Evolutionary conservation across 2,113 vertebrate genomes (phyloP), one percentile per base, ranked within the genome.

Genomic region (Scomber scombrus): DNA sequence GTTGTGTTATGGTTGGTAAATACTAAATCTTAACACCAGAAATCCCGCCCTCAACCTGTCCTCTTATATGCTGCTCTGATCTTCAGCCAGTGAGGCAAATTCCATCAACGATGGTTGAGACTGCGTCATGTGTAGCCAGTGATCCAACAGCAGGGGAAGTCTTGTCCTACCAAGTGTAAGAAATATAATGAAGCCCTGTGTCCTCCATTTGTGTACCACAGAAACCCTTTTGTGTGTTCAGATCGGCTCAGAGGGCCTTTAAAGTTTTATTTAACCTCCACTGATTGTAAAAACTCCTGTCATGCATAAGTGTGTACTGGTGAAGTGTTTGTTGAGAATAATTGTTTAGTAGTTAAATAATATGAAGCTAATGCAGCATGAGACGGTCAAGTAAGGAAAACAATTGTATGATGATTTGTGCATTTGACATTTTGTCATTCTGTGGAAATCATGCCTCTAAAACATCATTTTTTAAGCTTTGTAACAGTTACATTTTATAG

Each of bases 71-170:
- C 10, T 16, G 4, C 16, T n/a, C 47, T 49, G 31, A 31, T 51
- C 26, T 12, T 12, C 43, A 19, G 56, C 71, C 11, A 52, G 66
- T 55, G 46, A 57, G 29, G 50, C 15, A 10, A 51, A 55, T 29
- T 31, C 16, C 19, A 10, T 61, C 11, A 29, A 31, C 40, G 19
- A 51, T 4, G 15, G 57, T 12, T 15, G 19, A 34, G 19, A 43
- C 49, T 18, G 19, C 15, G 58, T 34, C 4, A 40, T n/a, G 51
- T 43, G 56, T 3, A 40, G 10, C 21, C 14, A 11, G 8, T 23
- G 0, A 11, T 64, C 72, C 60, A 57, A 63, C 86, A 91, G 76
- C 77, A 85, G 80, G 74, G 75, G 71, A 79, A 71, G 45, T 71
- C 66, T 18, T 69, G 78, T 34, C 68, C 75, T 65, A 74, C n/a